Evolutionary conservation across 2,888 invertebrate species (phyloP), one percentile per base, ranked within the genome.

Genomic region (Folsomia manolachei): DNA sequence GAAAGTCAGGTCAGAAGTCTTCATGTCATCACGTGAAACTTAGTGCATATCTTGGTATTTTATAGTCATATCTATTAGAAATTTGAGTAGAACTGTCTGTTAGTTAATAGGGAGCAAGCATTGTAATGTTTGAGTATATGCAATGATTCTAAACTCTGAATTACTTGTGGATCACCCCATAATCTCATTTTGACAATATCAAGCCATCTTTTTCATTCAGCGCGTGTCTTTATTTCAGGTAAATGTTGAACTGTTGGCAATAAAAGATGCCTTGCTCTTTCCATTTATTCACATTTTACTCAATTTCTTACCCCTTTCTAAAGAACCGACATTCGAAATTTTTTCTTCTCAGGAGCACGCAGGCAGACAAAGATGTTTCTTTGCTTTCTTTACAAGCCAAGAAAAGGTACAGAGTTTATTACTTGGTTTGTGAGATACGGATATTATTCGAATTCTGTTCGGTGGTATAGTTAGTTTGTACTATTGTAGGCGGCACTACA

Each of bases 311-410:
- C 62, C 26, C 53, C 67, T 67, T 56, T 67, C 27, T 25, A n/a
- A 21, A 56, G 11, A 19, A 7, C 51, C 60, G 26, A 52, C 67
- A n/a, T n/a, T n/a, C 67, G 67, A 67, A 24, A 67, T 56, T 67
- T 56, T 67, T 53, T 60, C 67, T 52, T 67, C 39, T 66, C 14
- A 52, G n/a, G n/a, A n/a, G n/a, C n/a, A n/a, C n/a, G n/a, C n/a
- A n/a, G n/a, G n/a, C n/a, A n/a, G 18, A 56, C 21, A 56, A 56
- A 56, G 56, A 56, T 39, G 39, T 39, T 39, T 39, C 14, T 14
- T 14, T 39, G 14, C 39, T 14, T 39, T 14, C 39, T 9, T 39
- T 39, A 9, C 39, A n/a, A n/a, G n/a, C n/a, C n/a, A 19, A 56
- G 21, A 21, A 56, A 51, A 56, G 39, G 39, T 39, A 39, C 39